phyloP scores from a whole-genome alignment of 2,888 invertebrate genomes.

The Geophilus truncorum region DNA sequence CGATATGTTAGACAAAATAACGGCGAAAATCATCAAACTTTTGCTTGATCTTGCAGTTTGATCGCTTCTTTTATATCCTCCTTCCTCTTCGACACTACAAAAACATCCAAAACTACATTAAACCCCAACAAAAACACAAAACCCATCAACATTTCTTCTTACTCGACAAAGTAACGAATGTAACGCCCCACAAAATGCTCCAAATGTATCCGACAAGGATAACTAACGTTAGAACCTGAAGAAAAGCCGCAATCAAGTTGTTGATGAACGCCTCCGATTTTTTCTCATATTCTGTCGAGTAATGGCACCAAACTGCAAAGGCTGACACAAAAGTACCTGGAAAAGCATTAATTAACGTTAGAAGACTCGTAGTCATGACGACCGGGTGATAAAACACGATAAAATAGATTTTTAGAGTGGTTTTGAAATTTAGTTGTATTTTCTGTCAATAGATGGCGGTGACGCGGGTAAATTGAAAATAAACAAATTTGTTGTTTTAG shows the following conservation, averaged over 20 bases:
- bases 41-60: background rate
- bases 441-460: no score
- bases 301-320: conserved; percentile 47
- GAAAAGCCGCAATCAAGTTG: conserved; percentile 50
- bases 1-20: no score
- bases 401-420: no score
- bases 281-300: conserved; percentile 46
- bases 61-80: background rate
- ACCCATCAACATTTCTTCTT: no score
- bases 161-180: conserved; percentile 51
- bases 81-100: background rate
- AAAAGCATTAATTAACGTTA: background rate
- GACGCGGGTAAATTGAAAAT: no score
- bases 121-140: no score
- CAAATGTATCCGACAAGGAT: conserved; percentile 54
- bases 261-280: conserved; percentile 47
- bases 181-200: conserved; percentile 53
- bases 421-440: no score
- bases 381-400: background rate
- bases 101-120: no score
- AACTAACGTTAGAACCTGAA: conserved; percentile 51
- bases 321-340: conserved; percentile 50
- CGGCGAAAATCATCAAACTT: background rate
- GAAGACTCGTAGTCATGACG: background rate
- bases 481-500: no score